Base-by-base conservation (phyloP, 2,797 vertebrate genomes). In the Hipposideros larvatus region DNA sequence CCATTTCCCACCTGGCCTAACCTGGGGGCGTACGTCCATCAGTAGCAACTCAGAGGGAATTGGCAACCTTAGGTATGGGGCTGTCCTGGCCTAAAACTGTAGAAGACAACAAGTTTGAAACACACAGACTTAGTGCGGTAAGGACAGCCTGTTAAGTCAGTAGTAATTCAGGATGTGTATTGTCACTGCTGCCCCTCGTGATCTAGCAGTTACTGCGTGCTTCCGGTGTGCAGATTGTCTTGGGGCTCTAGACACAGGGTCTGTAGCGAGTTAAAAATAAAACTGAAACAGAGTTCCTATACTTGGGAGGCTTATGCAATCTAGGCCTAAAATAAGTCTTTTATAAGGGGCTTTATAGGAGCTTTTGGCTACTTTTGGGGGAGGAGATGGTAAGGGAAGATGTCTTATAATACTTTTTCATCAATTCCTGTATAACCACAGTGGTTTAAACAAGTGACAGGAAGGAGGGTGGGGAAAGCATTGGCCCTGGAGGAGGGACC, bases 211-310 rank as follows among this genome's bases (percentile, higher is more conserved):
- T 74, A 61, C 71, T 34, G 41, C 55, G n/a, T 74, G 22, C 34
- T 48, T 95, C 65, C 53, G 46, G 26, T 37, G 11, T 66, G 19
- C 80, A 73, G 48, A 87, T 5, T 77, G 34, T 84, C 78, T 91
- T 21, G 10, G 71, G 71, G 41, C 43, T 86, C 65, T 37, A 75
- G 84, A 82, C 43, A 55, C 59, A 82, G 66, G 61, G 78, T 46
- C 77, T 14, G 11, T 37, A 57, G 24, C 8, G 61, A 87, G 87
- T 95, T 97, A 95, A 93, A 95, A 83, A 85, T 91, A 85, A 74
- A 93, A 71, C 19, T 78, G 79, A 59, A 75, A 59, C 24, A 82
- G 53, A 91, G 34, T 68, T 87, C 48, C 63, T 21, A 24, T 34
- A 71, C 15, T 94, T 71, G 87, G 22, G 41, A 87, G 46, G 41